Evolutionary conservation across 2,797 vertebrate species (phyloP).

Genomic region (Fistularia tabacaria): DNA sequence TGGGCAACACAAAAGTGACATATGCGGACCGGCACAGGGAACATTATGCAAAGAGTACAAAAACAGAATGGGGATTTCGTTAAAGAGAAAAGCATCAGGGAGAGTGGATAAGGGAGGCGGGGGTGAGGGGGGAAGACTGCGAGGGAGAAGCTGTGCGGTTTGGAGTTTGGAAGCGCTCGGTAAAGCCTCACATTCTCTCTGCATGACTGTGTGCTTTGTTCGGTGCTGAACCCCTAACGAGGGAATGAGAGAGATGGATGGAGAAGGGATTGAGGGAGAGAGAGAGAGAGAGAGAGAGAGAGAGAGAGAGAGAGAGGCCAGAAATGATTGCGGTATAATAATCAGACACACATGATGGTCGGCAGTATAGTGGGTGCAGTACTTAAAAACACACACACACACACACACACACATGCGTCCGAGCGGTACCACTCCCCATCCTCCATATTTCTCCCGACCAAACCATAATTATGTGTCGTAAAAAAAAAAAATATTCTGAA

Average conservation of each 20-base stretch:
- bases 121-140: constrained; percentile 31
- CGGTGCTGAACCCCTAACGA: constrained; percentile 48
- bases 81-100: constrained; percentile 17
- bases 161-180: constrained; percentile 43
- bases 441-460: constrained; percentile 47
- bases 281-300: constrained; percentile 21
- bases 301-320: constrained; percentile 14
- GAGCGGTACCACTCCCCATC: constrained; percentile 39
- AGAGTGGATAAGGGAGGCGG: constrained; percentile 31
- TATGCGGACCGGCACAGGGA: constrained; percentile 32
- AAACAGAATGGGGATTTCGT: constrained; percentile 42
- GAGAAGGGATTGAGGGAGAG: constrained; percentile 39
- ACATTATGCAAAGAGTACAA: constrained; percentile 48
- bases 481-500: constrained; percentile 64
- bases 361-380: constrained; percentile 20
- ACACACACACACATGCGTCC: constrained; percentile 30
- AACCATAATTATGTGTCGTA: constrained; percentile 73
- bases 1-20: constrained; percentile 49
- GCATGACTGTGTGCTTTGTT: constrained; percentile 73
- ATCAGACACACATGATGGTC: constrained; percentile 68
- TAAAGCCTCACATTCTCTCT: constrained; percentile 65
- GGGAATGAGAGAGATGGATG: constrained; percentile 57
- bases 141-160: constrained; percentile 60
- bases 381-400: constrained; percentile 27
- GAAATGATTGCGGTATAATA: constrained; percentile 69